These are phyloP conservation scores for Rhyzopertha dominica DNA, from an alignment of 1,140 invertebrate species.

Conservation along the genomic window DNA sequence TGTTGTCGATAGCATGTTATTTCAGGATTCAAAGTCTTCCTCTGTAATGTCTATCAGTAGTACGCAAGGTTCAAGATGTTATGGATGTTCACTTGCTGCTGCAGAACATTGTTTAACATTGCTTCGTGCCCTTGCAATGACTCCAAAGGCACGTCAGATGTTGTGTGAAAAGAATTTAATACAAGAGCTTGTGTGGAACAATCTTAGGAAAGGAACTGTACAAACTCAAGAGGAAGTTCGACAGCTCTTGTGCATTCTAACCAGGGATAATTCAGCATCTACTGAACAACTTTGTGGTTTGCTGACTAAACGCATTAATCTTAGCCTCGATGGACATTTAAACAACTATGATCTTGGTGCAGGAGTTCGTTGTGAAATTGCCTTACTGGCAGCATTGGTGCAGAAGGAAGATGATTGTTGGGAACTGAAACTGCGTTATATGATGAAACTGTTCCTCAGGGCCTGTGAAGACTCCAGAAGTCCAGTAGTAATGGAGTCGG, in stretches of 20 bases:
- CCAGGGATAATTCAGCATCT: constrained; percentile 79
- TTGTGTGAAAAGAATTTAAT: constrained; percentile 84
- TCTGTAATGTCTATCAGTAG: constrained; percentile 1
- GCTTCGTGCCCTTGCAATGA: constrained; percentile 84
- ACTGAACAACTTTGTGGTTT: constrained; percentile 81
- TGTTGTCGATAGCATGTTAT: no score
- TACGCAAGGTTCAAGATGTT: constrained; percentile 60
- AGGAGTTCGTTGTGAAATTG: constrained; percentile 80
- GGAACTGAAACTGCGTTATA: constrained; percentile 86
- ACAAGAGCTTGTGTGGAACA: constrained; percentile 85
- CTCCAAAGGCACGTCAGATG: constrained; percentile 67
- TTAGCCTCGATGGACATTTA: constrained; percentile 59
- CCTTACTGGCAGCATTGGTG: constrained; percentile 79
- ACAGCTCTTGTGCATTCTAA: constrained; percentile 83
- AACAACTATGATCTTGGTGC: constrained; percentile 63
- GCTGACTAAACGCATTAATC: constrained; percentile 75
- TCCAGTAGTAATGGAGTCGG: constrained; percentile 70
- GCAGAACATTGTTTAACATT: constrained; percentile 92
- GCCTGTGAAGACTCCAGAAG: constrained; percentile 64
- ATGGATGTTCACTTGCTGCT: constrained; percentile 79
- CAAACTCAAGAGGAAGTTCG: constrained; percentile 83
- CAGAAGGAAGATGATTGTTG: constrained; percentile 93
- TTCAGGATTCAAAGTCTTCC: no score
- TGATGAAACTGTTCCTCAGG: constrained; percentile 80
- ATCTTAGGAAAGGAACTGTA: constrained; percentile 73